A percentile compares a stretch with the other conserved stretches of the same genome.
These are phyloP conservation scores for Leptoteleia sp. DNA, from an alignment of 1,140 invertebrate species.

Conservation along the genomic window DNA sequence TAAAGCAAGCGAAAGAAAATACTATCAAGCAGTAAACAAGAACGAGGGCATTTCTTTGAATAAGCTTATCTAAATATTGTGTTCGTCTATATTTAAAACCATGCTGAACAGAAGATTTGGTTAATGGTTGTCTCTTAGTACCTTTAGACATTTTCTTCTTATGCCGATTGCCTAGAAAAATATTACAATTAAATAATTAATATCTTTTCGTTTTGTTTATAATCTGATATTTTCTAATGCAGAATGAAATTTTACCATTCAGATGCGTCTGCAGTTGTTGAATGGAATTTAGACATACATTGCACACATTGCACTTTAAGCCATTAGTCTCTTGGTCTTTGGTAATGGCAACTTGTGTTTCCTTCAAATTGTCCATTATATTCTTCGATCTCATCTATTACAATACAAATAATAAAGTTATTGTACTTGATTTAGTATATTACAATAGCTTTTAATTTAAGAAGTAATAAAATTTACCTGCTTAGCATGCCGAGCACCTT, in stretches of 20 bases:
- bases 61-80: conserved; percentile 66
- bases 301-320: conserved; percentile 80
- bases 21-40: conserved; percentile 68
- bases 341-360: conserved; percentile 77
- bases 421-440: too few relatives aligned
- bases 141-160: conserved; percentile 79
- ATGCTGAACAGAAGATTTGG: conserved; percentile 59
- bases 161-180: conserved; percentile 76
- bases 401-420: conserved; percentile 19
- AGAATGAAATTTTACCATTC: conserved; percentile 80
- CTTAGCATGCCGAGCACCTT: conserved; percentile 82
- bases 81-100: conserved; percentile 69
- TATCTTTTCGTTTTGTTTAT: too few relatives aligned
- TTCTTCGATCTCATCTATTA: conserved; percentile 77
- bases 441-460: too few relatives aligned
- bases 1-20: conserved; percentile 71
- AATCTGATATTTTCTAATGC: too few relatives aligned
- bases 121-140: conserved; percentile 71
- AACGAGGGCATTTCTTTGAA: conserved; percentile 68
- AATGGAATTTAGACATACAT: conserved; percentile 80
- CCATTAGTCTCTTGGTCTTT: conserved; percentile 79
- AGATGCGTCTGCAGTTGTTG: conserved; percentile 82
- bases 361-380: conserved; percentile 78
- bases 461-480: too few relatives aligned
- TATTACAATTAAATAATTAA: too few relatives aligned